These are phyloP conservation scores for Malurus cyaneus DNA, from an alignment of 2,113 vertebrate genomes.

Conservation along the genomic window DNA sequence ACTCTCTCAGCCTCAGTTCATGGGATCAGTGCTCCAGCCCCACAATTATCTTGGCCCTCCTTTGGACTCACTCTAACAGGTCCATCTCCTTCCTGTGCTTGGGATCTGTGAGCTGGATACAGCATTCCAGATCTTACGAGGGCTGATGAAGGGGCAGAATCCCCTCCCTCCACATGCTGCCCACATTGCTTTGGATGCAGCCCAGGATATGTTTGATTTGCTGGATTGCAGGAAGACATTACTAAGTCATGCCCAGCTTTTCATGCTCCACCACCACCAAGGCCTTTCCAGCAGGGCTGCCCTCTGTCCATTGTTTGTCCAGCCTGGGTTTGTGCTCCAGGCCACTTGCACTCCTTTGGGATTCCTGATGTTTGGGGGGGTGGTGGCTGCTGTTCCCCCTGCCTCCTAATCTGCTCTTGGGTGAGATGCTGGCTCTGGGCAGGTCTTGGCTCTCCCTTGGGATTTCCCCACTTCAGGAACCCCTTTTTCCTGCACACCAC, in stretches of 20 bases:
- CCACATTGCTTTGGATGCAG: neutral
- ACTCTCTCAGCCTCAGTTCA: neutral
- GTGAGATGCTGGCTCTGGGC: neutral
- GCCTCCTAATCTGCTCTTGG: neutral
- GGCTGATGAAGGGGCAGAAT: neutral
- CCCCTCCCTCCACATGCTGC: neutral
- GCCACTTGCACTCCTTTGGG: neutral
- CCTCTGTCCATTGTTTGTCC: neutral
- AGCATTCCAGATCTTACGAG: neutral
- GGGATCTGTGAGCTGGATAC: neutral
- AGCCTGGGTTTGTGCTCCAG: neutral
- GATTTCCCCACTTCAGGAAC: neutral
- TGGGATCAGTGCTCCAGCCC: neutral
- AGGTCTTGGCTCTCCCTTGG: neutral
- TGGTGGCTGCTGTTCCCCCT: neutral
- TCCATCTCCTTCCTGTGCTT: neutral
- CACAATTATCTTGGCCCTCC: neutral
- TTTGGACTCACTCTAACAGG: neutral
- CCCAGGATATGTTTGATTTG: neutral
- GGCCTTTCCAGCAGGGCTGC: neutral
- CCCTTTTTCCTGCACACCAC: fast-evolving
- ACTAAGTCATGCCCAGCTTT: neutral
- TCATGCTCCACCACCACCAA: neutral
- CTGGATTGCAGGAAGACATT: neutral
- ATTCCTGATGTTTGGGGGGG: neutral